A percentile compares a stretch with the other conserved stretches of the same genome.
phyloP scores from a whole-genome alignment of 2,113 vertebrate genomes.

The Herpetotheres cachinnans region DNA sequence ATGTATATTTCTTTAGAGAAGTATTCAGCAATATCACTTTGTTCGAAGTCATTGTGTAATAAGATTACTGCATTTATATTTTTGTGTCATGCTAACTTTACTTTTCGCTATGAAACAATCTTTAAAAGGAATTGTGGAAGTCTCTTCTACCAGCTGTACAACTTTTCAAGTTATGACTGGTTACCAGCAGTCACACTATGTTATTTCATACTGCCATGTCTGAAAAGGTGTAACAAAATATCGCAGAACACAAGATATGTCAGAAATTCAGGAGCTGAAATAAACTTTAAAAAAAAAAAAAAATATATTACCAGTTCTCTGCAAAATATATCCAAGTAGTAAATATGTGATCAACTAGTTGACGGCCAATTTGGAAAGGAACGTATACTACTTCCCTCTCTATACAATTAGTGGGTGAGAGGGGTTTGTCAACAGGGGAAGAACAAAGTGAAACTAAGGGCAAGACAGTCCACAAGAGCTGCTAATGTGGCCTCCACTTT shows the following conservation, averaged over 20 bases:
- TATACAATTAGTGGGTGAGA: slow-evolving; percentile 6
- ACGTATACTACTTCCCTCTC: not conserved
- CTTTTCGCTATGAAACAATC: not conserved
- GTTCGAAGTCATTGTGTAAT: not conserved
- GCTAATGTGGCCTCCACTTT: not conserved
- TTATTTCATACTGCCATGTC: not conserved
- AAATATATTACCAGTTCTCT: not conserved
- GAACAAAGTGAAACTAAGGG: slow-evolving; percentile 23
- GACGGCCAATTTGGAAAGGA: slow-evolving; percentile 17
- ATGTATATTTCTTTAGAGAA: not conserved
- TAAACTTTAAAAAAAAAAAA: not conserved
- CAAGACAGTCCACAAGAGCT: not conserved
- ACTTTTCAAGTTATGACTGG: not conserved
- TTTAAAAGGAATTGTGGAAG: not conserved
- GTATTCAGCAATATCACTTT: not conserved
- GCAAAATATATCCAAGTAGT: slow-evolving; percentile 5
- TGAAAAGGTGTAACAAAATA: not conserved
- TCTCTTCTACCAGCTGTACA: not conserved
- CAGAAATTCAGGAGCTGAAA: not conserved
- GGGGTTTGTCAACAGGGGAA: slow-evolving; percentile 13
- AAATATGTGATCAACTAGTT: not conserved
- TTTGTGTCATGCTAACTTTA: not conserved
- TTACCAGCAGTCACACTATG: not conserved
- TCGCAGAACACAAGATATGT: not conserved
- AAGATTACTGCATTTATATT: not conserved